These are phyloP conservation scores for Girardinus metallicus DNA, from an alignment of 2,797 vertebrate genomes.

Conservation along the genomic window DNA sequence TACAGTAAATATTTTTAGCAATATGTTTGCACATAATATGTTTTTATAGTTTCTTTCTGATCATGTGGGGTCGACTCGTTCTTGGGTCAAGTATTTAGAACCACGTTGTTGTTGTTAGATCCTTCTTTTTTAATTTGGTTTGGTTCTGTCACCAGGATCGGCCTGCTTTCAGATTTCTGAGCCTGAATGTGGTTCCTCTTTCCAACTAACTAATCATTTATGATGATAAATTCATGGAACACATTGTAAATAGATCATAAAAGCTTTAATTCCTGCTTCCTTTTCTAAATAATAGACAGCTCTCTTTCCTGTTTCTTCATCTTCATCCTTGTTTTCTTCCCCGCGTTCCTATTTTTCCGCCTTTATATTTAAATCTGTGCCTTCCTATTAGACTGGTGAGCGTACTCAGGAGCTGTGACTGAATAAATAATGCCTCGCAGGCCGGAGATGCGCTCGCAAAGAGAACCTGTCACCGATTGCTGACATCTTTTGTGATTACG, in stretches of 20 bases:
- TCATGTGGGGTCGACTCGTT: neutral
- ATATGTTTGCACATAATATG: neutral
- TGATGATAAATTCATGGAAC: neutral
- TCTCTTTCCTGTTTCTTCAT: neutral
- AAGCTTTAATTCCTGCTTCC: neutral
- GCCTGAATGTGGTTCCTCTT: neutral
- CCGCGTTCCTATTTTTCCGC: neutral
- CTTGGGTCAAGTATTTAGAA: neutral
- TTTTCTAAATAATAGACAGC: neutral
- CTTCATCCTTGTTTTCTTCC: neutral
- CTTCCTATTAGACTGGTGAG: neutral
- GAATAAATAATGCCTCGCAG: constrained; percentile 24
- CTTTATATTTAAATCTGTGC: neutral
- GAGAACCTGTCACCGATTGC: constrained; percentile 41
- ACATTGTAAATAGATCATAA: neutral
- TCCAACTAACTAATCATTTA: neutral
- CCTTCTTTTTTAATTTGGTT: neutral
- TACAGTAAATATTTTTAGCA: neutral
- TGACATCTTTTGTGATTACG: constrained; percentile 47
- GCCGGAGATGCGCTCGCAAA: constrained; percentile 11
- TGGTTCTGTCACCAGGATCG: neutral
- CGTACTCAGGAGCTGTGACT: constrained; percentile 26
- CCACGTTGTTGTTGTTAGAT: neutral
- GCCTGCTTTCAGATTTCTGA: neutral
- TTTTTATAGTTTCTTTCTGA: neutral